Base-by-base conservation (phyloP, 2,113 vertebrate genomes). In the Pontoporia blainvillei region DNA sequence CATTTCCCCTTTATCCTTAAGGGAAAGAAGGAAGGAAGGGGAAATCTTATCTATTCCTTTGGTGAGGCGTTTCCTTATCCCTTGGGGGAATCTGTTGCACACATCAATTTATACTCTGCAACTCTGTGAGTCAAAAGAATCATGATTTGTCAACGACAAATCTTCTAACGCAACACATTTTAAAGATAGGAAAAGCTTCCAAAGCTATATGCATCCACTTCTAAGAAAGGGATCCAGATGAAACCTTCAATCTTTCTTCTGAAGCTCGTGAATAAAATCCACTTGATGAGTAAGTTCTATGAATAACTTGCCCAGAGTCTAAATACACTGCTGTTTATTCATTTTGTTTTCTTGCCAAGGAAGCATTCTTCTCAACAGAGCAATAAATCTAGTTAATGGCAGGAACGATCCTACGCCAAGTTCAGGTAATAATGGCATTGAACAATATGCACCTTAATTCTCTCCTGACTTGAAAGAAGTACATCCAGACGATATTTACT, bases 91-190 rank as follows among this genome's bases (percentile, higher is more conserved):
- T 39, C 57, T 34, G 5, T 46, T 94, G 90, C 9, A 15, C 25
- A 62, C 29, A 79, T 88, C 62, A 76, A 67, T 75, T 93, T 76
- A 39, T 4, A 39, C 41, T 91, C 39, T 75, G 15, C 54, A 62
- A 78, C 44, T 54, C 66, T 66, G 18, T 69, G 82, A 96, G 52
- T 90, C 79, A 75, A 73, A 6, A 84, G 83, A 66, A 86, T 61
- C 49, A 52, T 10, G 69, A 44, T 20, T 73, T 92, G 75, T 95
- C 75, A 97, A 84, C 95, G 34, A n/a, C 73, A 91, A 69, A 69
- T 57, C 71, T 89, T 54, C 25, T 64, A 64, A 73, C 82, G 78
- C 44, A 86, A 75, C 57, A 36, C 83, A 41, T 64, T 86, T 96
- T 67, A 79, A 85, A 96, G 41, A 27, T 59, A 84, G 23, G 59